A percentile compares a stretch with the other conserved stretches of the same genome.
phyloP scores from a whole-genome alignment of 2,888 invertebrate species.

The Lycophotia porphyrea region DNA sequence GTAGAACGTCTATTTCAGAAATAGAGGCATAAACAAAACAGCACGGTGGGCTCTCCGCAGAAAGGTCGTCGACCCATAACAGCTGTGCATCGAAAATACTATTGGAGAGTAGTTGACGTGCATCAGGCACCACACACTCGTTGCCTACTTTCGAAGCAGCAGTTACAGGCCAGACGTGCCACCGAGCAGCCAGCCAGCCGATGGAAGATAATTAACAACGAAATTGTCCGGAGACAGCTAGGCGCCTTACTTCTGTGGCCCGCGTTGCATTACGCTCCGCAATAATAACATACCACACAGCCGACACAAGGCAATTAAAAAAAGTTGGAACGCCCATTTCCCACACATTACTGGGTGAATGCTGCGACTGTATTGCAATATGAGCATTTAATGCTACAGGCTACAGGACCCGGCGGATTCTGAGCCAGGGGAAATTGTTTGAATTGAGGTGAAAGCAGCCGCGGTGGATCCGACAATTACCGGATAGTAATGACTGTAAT shows the following conservation, averaged over 20 bases:
- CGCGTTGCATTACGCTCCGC: constrained; percentile 83
- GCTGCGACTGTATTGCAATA: constrained; percentile 75
- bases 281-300: constrained; percentile 83
- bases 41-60: constrained; percentile 63
- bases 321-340: constrained; percentile 84
- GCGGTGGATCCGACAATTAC: constrained; percentile 76
- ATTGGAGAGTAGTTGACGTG: constrained; percentile 75
- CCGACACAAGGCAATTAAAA: constrained; percentile 83
- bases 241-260: constrained; percentile 86
- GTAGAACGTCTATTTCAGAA: constrained; percentile 68
- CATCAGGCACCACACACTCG: constrained; percentile 73
- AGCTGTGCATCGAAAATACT: constrained; percentile 77
- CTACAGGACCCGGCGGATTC: constrained; percentile 72
- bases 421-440: constrained; percentile 76
- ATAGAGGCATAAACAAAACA: constrained; percentile 72
- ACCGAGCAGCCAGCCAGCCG: constrained; percentile 78
- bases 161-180: constrained; percentile 83
- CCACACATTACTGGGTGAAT: constrained; percentile 84
- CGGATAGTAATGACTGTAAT: constrained; percentile 77
- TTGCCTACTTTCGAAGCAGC: constrained; percentile 82
- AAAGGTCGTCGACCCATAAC: constrained; percentile 75
- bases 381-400: constrained; percentile 62
- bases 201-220: constrained; percentile 85
- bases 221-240: constrained; percentile 89
- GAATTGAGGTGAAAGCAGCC: constrained; percentile 82